A percentile compares a stretch with the other conserved stretches of the same genome.
Evolutionary conservation across 2,888 invertebrate genomes (phyloP).

Genomic region (Caenorhabditis auriculariae): DNA sequence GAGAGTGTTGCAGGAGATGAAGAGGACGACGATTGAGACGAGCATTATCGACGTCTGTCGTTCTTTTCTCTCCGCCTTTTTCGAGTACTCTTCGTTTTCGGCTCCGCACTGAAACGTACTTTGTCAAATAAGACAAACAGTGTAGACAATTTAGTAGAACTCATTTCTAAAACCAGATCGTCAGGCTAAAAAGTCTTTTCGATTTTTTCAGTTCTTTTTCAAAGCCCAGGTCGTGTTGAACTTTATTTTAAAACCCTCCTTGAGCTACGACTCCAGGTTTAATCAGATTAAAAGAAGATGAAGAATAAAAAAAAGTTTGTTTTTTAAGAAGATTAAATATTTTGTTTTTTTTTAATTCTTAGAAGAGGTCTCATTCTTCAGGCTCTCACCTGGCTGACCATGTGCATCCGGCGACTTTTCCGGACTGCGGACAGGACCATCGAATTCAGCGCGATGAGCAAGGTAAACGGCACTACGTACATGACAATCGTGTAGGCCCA

Average conservation of each 20-base stretch:
- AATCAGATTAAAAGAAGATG: neutral
- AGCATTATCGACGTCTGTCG: conserved; percentile 58
- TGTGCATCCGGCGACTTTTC: conserved; percentile 39
- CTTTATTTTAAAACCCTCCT: neutral
- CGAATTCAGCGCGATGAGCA: conserved; percentile 59
- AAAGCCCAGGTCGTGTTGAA: no score
- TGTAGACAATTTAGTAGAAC: conserved; percentile 67
- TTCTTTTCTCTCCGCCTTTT: conserved; percentile 46
- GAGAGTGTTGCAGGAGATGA: conserved; percentile 53
- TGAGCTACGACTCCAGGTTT: neutral
- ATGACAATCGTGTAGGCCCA: conserved; percentile 55
- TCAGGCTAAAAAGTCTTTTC: no score
- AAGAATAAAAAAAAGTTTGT: no score
- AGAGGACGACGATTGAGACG: conserved; percentile 54
- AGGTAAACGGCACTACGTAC: conserved; percentile 58
- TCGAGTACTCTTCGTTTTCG: conserved; percentile 43
- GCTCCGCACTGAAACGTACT: conserved; percentile 30
- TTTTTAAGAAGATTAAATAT: no score
- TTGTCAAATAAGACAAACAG: conserved; percentile 49
- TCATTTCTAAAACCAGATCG: conserved; percentile 60
- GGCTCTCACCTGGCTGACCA: conserved; percentile 42
- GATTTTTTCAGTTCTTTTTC: no score
- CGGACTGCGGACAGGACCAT: conserved; percentile 58
- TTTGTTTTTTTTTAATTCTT: neutral
- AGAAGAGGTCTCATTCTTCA: conserved; percentile 19